Conservation (phyloP, 2,113 vertebrate species). For the Rhinogobius similis region DNA sequence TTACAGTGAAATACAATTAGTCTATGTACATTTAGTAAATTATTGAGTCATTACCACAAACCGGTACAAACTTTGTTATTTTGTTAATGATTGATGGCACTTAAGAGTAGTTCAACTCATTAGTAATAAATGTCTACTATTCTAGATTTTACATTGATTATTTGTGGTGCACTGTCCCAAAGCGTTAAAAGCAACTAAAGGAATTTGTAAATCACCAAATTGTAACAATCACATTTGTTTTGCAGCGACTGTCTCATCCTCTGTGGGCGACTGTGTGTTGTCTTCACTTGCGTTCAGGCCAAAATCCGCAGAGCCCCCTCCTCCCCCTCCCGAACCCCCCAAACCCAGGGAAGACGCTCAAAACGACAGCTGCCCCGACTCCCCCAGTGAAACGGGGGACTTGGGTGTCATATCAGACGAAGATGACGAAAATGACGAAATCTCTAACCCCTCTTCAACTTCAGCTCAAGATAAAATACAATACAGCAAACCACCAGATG, state of each 20-base stretch:
- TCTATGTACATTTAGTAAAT: not conserved
- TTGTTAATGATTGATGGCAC: not conserved
- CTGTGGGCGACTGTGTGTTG: conserved; percentile 71
- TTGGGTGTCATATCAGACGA: conserved; percentile 52
- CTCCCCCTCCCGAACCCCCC: conserved; percentile 27
- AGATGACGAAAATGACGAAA: conserved; percentile 31
- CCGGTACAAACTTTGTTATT: too few relatives aligned
- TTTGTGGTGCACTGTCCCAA: too few relatives aligned
- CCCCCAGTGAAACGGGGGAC: conserved; percentile 49
- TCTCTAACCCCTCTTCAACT: not conserved
- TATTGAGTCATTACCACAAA: too few relatives aligned
- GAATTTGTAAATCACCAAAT: not conserved
- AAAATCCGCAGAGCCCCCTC: conserved; percentile 44
- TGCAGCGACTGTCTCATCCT: conserved; percentile 68
- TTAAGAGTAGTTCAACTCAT: not conserved
- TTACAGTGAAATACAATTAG: not conserved
- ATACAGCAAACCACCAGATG: not conserved
- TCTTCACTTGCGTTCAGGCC: conserved; percentile 65
- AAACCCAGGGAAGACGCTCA: conserved; percentile 21
- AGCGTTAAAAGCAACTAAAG: too few relatives aligned
- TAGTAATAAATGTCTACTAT: not conserved
- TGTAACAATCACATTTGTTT: conserved; percentile 6
- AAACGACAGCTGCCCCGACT: conserved; percentile 18
- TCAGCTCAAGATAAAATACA: not conserved
- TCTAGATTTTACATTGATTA: not conserved